These are phyloP conservation scores for Orestias chungarensis DNA, from an alignment of 2,797 vertebrate genomes.

Conservation along the genomic window DNA sequence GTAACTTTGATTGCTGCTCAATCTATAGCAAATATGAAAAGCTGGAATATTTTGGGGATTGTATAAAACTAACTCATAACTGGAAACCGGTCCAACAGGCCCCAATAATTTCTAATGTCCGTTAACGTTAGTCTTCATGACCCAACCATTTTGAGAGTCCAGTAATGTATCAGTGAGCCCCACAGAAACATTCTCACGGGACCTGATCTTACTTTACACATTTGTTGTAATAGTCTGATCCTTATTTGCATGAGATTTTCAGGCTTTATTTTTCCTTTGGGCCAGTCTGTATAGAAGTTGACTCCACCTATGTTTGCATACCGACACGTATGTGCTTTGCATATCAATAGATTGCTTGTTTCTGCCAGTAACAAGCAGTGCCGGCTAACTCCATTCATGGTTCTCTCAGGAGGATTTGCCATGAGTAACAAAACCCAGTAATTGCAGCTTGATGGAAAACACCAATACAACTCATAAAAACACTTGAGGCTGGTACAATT, in stretches of 20 bases:
- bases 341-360: conserved; percentile 65
- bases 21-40: conserved; percentile 40
- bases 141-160: not conserved
- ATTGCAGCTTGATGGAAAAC: conserved; percentile 79
- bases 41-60: conserved; percentile 23
- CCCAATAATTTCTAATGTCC: conserved; percentile 6
- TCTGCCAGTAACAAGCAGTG: conserved; percentile 44
- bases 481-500: conserved; percentile 74
- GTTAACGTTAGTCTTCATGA: not conserved
- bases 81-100: conserved; percentile 14
- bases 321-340: conserved; percentile 56
- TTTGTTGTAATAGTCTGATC: conserved; percentile 22
- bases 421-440: conserved; percentile 72
- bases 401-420: conserved; percentile 50
- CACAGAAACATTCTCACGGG: conserved; percentile 11
- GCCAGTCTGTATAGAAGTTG: conserved; percentile 21
- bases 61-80: not conserved
- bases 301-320: conserved; percentile 63
- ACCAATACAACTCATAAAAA: conserved; percentile 76
- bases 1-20: conserved; percentile 42
- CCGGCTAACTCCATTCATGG: conserved; percentile 44
- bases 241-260: conserved; percentile 42
- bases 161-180: not conserved
- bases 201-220: conserved; percentile 5
- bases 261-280: conserved; percentile 12